Evolutionary conservation across 2,888 invertebrate species (phyloP), one percentile per base, ranked within the genome.

Genomic region (Anthrax anthrax): DNA sequence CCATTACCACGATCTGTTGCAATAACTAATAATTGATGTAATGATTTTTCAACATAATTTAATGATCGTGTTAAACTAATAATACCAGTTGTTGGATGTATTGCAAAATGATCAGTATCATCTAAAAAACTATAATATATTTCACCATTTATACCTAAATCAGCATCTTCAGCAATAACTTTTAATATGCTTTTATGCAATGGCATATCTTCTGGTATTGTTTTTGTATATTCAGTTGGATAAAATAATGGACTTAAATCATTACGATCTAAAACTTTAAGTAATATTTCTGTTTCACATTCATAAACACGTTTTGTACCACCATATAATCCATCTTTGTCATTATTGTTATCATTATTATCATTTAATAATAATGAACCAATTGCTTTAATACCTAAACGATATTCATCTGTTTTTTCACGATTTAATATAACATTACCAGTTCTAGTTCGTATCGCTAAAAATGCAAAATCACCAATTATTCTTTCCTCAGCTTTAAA

Each of bases 381-480:
- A 54, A 79, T 75, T 2, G 85, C 88, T 55, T 78, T 77, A 52
- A 96, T 77, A 57, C 81, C 80, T 37, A 95, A 72, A 44, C 78
- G 72, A 70, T 91, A 95, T 49, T 76, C 72, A 60, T 90, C 89
- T 55, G 82, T 81, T 46, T 92, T 79, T 68, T 97, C 97, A 51
- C 97, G 78, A 70, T 97, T 97, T 50, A 97, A 72, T 54, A 92
- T 89, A 58, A 88, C 85, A 52, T 84, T 80, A 39, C 86, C 87
- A 49, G 92, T 87, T 62, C 89, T 79, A 53, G 90, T 92, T 58
- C 95, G 77, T 50, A 97, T 78, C 46, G 84, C 74, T 46, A 96
- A 74, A 69, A 97, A 97, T 65, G 89, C 90, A 72, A 95, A 94
- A 70, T 96, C 92, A 37, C 96, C 96, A 45, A 96, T 84, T 50